Evolutionary conservation across 2,113 vertebrate genomes (phyloP).

Genomic region (Toxostoma redivivum): DNA sequence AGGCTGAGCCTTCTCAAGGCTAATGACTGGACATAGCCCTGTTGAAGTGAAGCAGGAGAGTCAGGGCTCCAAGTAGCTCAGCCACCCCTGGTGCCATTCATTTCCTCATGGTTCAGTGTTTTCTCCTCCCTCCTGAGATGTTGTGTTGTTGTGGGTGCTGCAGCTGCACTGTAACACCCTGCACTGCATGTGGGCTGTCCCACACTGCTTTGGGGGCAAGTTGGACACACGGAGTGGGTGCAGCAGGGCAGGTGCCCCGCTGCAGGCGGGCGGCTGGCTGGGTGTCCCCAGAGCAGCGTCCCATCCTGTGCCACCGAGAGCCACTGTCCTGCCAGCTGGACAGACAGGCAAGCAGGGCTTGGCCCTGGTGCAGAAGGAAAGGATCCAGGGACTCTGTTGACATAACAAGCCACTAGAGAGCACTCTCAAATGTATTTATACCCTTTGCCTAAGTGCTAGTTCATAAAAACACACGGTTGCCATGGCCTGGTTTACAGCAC

Average conservation of each 20-base stretch:
- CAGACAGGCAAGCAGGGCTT: neutral
- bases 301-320: neutral
- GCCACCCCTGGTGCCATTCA: neutral
- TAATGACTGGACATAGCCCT: neutral
- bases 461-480: constrained; percentile 51
- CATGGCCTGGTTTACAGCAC: constrained; percentile 51
- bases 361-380: neutral
- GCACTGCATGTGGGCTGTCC: fast-evolving
- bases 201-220: fast-evolving
- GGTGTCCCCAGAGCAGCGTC: neutral
- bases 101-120: fast-evolving
- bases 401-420: constrained; percentile 58
- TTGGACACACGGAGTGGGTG: fast-evolving
- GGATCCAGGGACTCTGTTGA: constrained; percentile 54
- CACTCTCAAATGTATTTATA: constrained; percentile 63
- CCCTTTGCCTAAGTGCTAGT: constrained; percentile 1
- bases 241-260: neutral
- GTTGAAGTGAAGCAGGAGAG: neutral
- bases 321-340: neutral
- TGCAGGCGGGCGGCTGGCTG: neutral
- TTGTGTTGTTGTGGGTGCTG: fast-evolving
- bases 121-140: neutral
- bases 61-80: neutral
- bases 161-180: fast-evolving
- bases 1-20: neutral